phyloP scores from a whole-genome alignment of 2,797 vertebrate genomes.

The Myripristis murdjan region DNA sequence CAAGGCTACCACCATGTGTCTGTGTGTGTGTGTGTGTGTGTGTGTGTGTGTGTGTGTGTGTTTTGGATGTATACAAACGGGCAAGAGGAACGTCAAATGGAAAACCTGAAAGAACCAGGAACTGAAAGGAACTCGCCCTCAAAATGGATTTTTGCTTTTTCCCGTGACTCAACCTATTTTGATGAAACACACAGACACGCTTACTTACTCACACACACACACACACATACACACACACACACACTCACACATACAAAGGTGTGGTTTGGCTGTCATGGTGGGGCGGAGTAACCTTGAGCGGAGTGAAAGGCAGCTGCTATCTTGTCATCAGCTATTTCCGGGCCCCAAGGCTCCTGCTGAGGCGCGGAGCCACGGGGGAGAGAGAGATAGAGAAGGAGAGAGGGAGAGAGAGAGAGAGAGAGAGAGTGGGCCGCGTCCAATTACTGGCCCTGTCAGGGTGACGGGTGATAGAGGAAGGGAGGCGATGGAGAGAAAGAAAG shows the following conservation, averaged over 20 bases:
- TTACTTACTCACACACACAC: slow-evolving; percentile 48
- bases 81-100: slow-evolving; percentile 41
- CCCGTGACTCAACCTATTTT: slow-evolving; percentile 22
- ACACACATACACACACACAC: slow-evolving; percentile 19
- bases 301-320: slow-evolving; percentile 88
- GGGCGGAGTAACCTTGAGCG: slow-evolving; percentile 85
- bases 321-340: slow-evolving; percentile 89
- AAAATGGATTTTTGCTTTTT: slow-evolving; percentile 11
- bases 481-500: slow-evolving; percentile 20
- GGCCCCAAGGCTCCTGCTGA: slow-evolving; percentile 83
- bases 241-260: slow-evolving; percentile 37
- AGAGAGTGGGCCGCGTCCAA: slow-evolving; percentile 80
- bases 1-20: too few relatives aligned
- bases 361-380: slow-evolving; percentile 75
- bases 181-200: slow-evolving; percentile 1
- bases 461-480: slow-evolving; percentile 73
- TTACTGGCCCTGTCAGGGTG: slow-evolving; percentile 88
- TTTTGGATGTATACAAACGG: background rate
- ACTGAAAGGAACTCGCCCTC: slow-evolving; percentile 2
- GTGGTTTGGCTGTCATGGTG: slow-evolving; percentile 62
- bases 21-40: slow-evolving; percentile 23
- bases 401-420: slow-evolving; percentile 20
- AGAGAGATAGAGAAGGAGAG: slow-evolving; percentile 32
- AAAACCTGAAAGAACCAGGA: slow-evolving; percentile 13
- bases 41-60: slow-evolving; percentile 16